phyloP scores from a whole-genome alignment of 1,140 invertebrate species.

The Helicoverpa armigera region DNA sequence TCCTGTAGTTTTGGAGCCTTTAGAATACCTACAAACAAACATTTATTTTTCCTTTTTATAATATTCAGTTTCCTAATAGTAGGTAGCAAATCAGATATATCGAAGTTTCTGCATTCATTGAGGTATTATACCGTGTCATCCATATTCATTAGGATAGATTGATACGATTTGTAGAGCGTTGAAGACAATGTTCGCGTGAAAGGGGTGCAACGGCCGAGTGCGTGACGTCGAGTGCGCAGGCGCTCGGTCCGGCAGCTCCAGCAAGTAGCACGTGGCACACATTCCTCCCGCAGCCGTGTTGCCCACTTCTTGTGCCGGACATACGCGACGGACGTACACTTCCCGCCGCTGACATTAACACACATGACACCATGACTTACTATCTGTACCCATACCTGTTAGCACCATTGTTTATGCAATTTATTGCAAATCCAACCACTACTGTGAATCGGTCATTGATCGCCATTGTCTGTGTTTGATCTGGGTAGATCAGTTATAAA shows the following conservation, averaged over 20 bases:
- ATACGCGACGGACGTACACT: constrained; percentile 69
- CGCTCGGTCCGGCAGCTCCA: constrained; percentile 58
- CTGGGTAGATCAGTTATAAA: too few relatives aligned
- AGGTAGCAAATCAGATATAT: neutral
- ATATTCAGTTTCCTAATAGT: neutral
- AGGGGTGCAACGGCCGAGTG: constrained; percentile 84
- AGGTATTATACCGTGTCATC: constrained; percentile 47
- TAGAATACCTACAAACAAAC: too few relatives aligned
- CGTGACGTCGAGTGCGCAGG: constrained; percentile 57
- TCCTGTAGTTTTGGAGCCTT: too few relatives aligned
- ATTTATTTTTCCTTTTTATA: neutral
- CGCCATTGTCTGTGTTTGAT: too few relatives aligned
- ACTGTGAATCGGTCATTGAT: too few relatives aligned
- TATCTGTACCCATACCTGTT: constrained; percentile 30
- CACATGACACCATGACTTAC: constrained; percentile 45
- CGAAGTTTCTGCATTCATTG: constrained; percentile 14
- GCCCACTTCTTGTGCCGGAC: constrained; percentile 77
- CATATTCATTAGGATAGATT: constrained; percentile 76
- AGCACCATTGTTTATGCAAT: constrained; percentile 20
- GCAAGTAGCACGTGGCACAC: constrained; percentile 81
- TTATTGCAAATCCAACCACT: neutral
- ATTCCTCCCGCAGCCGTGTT: constrained; percentile 77
- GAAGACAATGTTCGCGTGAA: constrained; percentile 74
- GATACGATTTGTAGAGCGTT: constrained; percentile 83
- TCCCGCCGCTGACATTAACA: constrained; percentile 64